Evolutionary conservation across 2,888 invertebrate species (phyloP).

Genomic region (Trachelus iudaicus): DNA sequence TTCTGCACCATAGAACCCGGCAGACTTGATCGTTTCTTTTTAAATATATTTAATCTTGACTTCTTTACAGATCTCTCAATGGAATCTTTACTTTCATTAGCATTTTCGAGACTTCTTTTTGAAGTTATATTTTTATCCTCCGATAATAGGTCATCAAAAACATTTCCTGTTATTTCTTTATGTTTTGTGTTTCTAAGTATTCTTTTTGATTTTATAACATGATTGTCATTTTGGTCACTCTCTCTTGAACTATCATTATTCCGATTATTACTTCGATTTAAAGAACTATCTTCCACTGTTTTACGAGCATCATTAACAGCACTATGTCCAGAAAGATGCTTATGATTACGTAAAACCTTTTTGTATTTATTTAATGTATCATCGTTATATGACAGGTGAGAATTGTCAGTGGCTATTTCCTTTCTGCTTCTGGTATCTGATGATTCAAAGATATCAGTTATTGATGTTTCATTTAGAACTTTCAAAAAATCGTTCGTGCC

Average conservation of each 20-base stretch:
- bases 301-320: neutral
- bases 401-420: neutral
- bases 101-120: neutral
- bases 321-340: neutral
- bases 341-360: neutral
- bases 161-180: slow-evolving; percentile 7
- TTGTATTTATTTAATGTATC: neutral
- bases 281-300: slow-evolving; percentile 2
- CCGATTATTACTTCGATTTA: slow-evolving; percentile 11
- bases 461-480: neutral
- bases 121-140: neutral
- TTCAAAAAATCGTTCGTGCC: neutral
- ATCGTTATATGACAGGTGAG: neutral
- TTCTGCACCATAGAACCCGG: neutral
- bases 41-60: neutral
- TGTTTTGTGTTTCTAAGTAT: slow-evolving; percentile 12
- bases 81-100: neutral
- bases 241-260: too few relatives aligned
- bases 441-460: neutral
- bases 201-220: slow-evolving; percentile 25
- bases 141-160: slow-evolving; percentile 22
- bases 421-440: neutral
- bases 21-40: neutral
- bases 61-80: neutral
- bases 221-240: neutral